Conservation (phyloP, 2,888 invertebrate genomes). For the Tillus elongatus region DNA sequence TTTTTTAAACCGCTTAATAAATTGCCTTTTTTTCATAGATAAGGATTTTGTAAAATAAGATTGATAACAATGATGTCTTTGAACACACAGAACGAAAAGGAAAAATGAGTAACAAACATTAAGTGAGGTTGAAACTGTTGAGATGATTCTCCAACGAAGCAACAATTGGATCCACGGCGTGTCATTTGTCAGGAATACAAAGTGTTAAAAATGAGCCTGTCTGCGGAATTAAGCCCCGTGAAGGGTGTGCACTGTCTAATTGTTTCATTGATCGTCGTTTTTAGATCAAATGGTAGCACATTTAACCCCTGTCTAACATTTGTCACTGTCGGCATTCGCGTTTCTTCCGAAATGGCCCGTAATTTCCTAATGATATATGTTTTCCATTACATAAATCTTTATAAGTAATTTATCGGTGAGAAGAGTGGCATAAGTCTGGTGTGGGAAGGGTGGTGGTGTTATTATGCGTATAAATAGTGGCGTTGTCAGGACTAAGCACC, state of each 20-base stretch:
- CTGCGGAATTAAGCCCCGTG: too few species aligned
- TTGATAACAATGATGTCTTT: too few species aligned
- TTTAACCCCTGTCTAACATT: conserved; percentile 38
- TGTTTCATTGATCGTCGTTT: conserved; percentile 39
- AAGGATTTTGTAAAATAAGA: too few species aligned
- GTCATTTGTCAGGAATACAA: too few species aligned
- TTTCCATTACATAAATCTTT: conserved; percentile 42
- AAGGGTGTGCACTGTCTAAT: conserved; percentile 33
- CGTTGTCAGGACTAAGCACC: conserved; percentile 56
- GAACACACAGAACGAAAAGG: too few species aligned
- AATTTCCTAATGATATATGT: conserved; percentile 41
- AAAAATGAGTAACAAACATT: too few species aligned
- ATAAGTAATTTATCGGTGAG: conserved; percentile 38
- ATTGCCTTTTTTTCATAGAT: too few species aligned
- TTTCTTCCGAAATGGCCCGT: conserved; percentile 38
- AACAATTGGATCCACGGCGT: too few species aligned
- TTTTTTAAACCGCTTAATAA: too few species aligned
- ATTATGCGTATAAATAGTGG: conserved; percentile 60
- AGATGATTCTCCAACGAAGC: too few species aligned
- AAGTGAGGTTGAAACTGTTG: too few species aligned
- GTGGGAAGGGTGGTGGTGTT: conserved; percentile 42
- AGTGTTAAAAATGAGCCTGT: too few species aligned
- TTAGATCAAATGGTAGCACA: conserved; percentile 35
- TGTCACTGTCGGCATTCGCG: conserved; percentile 36
- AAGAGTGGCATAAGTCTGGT: conserved; percentile 32